phyloP scores from a whole-genome alignment of 2,113 vertebrate genomes.

The Saccopteryx bilineata region DNA sequence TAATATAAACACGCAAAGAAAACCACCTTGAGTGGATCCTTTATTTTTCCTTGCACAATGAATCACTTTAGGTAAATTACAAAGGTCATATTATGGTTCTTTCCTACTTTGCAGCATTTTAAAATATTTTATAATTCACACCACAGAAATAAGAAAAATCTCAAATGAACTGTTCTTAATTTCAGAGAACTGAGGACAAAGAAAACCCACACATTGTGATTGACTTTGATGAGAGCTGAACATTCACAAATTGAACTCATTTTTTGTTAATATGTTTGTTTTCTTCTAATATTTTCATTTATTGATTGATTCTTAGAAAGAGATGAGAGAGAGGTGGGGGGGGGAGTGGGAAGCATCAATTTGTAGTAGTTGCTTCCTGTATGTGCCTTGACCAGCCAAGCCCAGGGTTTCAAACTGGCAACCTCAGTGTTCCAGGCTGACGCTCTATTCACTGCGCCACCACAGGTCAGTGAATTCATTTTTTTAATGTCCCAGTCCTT shows the following conservation, averaged over 20 bases:
- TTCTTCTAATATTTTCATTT: neutral
- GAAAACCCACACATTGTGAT: neutral
- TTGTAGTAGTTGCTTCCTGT: too few relatives aligned
- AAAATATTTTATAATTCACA: neutral
- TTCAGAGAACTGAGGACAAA: neutral
- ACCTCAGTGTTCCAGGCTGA: neutral
- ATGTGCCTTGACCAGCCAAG: too few relatives aligned
- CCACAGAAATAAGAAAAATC: neutral
- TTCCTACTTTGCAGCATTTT: neutral
- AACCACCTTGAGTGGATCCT: neutral
- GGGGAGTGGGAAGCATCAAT: too few relatives aligned
- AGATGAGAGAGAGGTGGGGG: too few relatives aligned
- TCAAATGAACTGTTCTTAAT: neutral
- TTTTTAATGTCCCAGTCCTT: neutral
- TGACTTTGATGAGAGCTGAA: neutral
- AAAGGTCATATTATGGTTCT: neutral
- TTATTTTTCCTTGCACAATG: neutral
- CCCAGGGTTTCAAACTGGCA: too few relatives aligned
- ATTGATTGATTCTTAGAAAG: too few relatives aligned
- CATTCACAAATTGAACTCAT: neutral
- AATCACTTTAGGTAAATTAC: neutral
- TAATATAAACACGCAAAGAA: neutral
- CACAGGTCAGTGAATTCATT: neutral
- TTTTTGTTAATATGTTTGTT: neutral
- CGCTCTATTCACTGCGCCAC: neutral